A percentile compares a stretch with the other conserved stretches of the same genome.
phyloP scores from a whole-genome alignment of 2,797 vertebrate genomes.

The Chiloscyllium punctatum region DNA sequence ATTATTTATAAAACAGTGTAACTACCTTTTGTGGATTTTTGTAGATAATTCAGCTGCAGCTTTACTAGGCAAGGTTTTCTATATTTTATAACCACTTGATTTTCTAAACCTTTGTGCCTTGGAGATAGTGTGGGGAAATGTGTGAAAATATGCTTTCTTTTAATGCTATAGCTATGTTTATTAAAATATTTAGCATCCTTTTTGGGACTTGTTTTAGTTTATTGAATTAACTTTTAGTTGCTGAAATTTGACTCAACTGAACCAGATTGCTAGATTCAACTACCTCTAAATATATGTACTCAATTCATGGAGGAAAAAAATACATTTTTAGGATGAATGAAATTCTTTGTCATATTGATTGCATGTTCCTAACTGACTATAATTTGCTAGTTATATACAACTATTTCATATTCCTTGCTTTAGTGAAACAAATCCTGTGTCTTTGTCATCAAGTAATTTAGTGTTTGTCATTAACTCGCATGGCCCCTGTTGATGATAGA shows the following conservation, averaged over 20 bases:
- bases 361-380: not conserved
- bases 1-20: slow-evolving; percentile 28
- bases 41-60: slow-evolving; percentile 30
- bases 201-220: not conserved
- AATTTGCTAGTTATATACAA: not conserved
- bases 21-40: not conserved
- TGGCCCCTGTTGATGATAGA: not conserved
- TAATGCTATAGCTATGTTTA: not conserved
- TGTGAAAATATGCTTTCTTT: not conserved
- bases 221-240: not conserved
- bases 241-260: not conserved
- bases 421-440: not conserved
- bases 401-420: not conserved
- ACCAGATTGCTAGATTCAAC: not conserved
- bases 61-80: slow-evolving; percentile 32
- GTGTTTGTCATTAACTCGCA: not conserved
- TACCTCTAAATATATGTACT: slow-evolving; percentile 9
- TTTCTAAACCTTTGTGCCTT: slow-evolving; percentile 33
- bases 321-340: slow-evolving; percentile 17
- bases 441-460: not conserved
- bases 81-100: slow-evolving; percentile 9
- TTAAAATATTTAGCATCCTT: slow-evolving; percentile 20
- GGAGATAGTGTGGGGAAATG: slow-evolving; percentile 14
- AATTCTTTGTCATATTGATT: slow-evolving; percentile 12
- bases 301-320: not conserved